Evolutionary conservation across 2,113 vertebrate species (phyloP).

Genomic region (Oreochromis niloticus): DNA sequence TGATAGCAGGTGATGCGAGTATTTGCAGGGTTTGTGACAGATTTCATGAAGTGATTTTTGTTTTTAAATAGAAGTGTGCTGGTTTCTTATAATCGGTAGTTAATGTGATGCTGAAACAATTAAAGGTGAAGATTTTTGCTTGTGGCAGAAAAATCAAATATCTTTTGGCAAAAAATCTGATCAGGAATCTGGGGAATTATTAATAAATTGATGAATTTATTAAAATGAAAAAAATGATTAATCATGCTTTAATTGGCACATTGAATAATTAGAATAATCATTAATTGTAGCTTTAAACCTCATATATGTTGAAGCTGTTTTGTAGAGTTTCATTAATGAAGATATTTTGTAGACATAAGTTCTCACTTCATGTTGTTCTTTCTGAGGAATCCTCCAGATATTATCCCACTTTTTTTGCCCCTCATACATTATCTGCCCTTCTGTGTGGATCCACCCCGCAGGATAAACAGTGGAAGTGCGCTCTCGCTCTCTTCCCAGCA

Average conservation of each 20-base stretch:
- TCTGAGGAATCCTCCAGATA: neutral
- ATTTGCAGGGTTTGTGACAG: neutral
- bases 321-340: neutral
- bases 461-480: conserved; percentile 6
- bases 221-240: neutral
- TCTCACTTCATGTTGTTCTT: neutral
- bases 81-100: neutral
- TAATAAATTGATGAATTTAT: neutral
- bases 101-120: neutral
- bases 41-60: neutral
- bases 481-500: neutral
- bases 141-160: neutral
- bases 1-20: neutral
- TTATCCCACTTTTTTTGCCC: neutral
- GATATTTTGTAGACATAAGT: neutral
- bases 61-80: accelerated
- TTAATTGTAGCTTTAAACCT: neutral
- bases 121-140: neutral
- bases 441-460: neutral
- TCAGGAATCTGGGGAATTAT: neutral
- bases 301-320: neutral
- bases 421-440: neutral
- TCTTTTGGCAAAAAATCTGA: neutral
- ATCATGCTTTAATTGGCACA: accelerated
- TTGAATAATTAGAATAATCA: neutral